Percentiles rank a stretch among this genome's conserved stretches.
Evolutionary conservation across 2,797 vertebrate species (phyloP).

Genomic region (Poeciliopsis gracilis): DNA sequence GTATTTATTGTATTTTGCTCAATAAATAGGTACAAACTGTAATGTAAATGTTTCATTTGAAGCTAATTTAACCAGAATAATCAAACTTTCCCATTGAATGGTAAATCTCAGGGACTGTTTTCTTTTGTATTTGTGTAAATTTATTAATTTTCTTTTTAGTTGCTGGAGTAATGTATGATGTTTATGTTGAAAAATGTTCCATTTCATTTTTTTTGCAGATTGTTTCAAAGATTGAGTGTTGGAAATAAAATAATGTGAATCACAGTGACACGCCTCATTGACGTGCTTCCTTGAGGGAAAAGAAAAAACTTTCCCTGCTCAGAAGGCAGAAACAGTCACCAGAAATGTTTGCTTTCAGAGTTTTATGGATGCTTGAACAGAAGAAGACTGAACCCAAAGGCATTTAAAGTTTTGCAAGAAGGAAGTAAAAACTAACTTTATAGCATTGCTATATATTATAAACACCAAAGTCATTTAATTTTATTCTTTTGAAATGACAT

Average conservation of each 20-base stretch:
- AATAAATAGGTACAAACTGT: neutral
- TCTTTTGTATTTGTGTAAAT: neutral
- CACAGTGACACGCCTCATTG: constrained; percentile 46
- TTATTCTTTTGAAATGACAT: neutral
- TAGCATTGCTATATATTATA: neutral
- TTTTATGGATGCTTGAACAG: constrained; percentile 31
- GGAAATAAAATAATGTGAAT: constrained; percentile 68
- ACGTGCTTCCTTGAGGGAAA: constrained; percentile 49
- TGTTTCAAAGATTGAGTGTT: constrained; percentile 1
- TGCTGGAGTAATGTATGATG: neutral
- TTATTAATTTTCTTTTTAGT: neutral
- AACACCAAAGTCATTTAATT: no score
- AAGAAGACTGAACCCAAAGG: no score
- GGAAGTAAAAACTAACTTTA: no score
- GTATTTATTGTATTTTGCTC: neutral
- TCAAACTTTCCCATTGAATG: neutral
- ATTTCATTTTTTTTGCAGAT: neutral
- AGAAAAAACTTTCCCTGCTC: constrained; percentile 51
- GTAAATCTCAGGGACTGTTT: neutral
- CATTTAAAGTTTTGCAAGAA: no score
- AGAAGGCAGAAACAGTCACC: constrained; percentile 51
- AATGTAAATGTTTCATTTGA: neutral
- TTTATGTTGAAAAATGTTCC: neutral
- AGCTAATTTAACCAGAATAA: neutral
- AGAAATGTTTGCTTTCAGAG: constrained; percentile 48